Conservation (phyloP, 1,140 invertebrate species). For the Anagrus nilaparvatae region DNA sequence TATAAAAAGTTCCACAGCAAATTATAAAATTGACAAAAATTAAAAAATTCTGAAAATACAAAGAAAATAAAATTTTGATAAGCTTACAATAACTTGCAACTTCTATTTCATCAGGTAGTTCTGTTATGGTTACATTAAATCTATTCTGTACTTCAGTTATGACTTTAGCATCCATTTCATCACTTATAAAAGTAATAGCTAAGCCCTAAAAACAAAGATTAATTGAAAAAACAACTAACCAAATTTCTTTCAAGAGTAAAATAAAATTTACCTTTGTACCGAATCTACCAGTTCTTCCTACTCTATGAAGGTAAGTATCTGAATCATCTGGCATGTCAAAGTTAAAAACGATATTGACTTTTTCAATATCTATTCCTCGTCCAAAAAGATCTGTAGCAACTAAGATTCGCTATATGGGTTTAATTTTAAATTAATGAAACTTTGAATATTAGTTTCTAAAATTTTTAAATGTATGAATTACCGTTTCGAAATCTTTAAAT, state of each 20-base stretch:
- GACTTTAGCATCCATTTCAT: constrained; percentile 92
- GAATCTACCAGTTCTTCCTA: constrained; percentile 91
- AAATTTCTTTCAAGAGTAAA: not conserved
- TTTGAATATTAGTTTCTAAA: not conserved
- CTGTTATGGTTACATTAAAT: constrained; percentile 96
- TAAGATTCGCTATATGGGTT: constrained; percentile 61
- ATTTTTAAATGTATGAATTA: constrained; percentile 24
- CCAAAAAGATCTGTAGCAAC: constrained; percentile 98
- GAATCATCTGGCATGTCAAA: constrained; percentile 99
- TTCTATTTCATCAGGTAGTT: constrained; percentile 94
- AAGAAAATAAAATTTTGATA: no score
- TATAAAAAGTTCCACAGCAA: no score
- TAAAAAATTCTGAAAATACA: no score
- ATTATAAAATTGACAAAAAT: no score
- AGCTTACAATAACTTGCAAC: no score
- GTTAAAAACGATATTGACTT: constrained; percentile 99
- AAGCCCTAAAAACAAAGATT: constrained; percentile 61
- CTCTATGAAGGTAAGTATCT: constrained; percentile 95
- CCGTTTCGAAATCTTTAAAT: constrained; percentile 99
- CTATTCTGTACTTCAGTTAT: constrained; percentile 95
- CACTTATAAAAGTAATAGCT: constrained; percentile 93
- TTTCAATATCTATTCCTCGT: constrained; percentile 88
- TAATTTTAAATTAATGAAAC: not conserved
- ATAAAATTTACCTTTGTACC: constrained; percentile 70
- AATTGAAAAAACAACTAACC: not conserved